Evolutionary conservation across 2,113 vertebrate species (phyloP), one percentile per base, ranked within the genome.

Genomic region (Ginglymostoma cirratum): DNA sequence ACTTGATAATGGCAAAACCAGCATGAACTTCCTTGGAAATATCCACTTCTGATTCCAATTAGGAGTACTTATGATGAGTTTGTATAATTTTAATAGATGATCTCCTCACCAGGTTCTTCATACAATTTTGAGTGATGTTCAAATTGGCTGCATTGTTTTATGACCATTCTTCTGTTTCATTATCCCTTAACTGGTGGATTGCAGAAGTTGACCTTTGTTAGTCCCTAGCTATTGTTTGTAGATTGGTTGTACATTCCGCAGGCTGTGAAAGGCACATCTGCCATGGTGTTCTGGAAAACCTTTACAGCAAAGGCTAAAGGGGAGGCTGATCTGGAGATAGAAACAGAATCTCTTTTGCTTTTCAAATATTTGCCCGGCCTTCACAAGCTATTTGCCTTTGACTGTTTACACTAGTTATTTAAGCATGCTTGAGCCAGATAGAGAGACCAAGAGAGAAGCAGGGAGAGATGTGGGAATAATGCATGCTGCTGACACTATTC

Each of bases 331-430:
- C 76, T 85, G 95, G 95, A 96, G 95, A 86, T 86, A 85, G 95
- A 97, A 95, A 96, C 96, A 97, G 96, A 97, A 97, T 97, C 97
- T 97, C 96, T 97, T 97, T 98, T 97, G 96, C 97, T 98, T 98
- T 98, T 98, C 97, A 98, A 98, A 98, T 98, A 98, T 99, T 98
- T 98, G 98, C 98, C 96, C 97, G 98, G 97, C 98, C 98, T 98
- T 98, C 98, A 97, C 97, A 97, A 97, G 96, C 95, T 98, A 97
- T 98, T 98, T 98, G 97, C 97, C 96, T 97, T 97, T 97, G 96
- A 97, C 96, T 98, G 97, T 98, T 98, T 98, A 97, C 98, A 97
- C 96, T 97, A 97, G 97, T 97, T 98, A 98, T 98, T 97, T 97
- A 97, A 97, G 97, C 97, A 70, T 97, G 96, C 97, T 97, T 96